Conservation (phyloP, 2,888 invertebrate genomes). For the Aphodius sticticus region DNA sequence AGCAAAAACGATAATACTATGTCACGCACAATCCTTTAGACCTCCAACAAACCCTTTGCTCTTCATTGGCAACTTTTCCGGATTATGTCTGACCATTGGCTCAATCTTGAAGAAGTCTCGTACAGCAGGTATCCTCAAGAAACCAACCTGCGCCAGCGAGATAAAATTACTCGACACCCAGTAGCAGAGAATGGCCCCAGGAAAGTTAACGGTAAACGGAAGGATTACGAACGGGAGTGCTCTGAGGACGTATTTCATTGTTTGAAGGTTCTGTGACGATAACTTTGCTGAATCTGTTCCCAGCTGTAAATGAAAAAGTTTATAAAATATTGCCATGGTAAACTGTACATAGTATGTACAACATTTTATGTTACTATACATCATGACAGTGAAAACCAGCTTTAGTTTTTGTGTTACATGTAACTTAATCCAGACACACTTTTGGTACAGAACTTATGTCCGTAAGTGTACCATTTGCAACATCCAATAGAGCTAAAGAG, state of each 20-base stretch:
- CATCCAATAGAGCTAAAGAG: no score
- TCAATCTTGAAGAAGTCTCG: conserved; percentile 81
- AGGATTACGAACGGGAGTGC: conserved; percentile 81
- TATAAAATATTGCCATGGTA: not conserved
- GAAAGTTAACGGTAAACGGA: conserved; percentile 88
- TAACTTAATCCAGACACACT: no score
- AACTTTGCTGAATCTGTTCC: conserved; percentile 79
- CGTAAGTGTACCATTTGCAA: no score
- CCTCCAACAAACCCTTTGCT: conserved; percentile 82
- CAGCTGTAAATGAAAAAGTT: conserved; percentile 57
- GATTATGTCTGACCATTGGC: conserved; percentile 64
- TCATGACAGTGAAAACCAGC: no score
- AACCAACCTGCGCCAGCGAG: conserved; percentile 80
- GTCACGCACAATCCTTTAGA: conserved; percentile 76
- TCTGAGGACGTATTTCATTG: conserved; percentile 78
- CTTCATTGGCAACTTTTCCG: conserved; percentile 69
- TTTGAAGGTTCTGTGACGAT: conserved; percentile 71
- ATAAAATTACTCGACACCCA: conserved; percentile 90
- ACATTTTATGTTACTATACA: no score
- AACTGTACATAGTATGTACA: not conserved
- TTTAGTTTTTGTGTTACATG: no score
- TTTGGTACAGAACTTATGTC: no score
- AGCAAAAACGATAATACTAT: not conserved
- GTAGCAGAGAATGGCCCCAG: conserved; percentile 87
- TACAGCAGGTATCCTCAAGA: conserved; percentile 79